These are phyloP conservation scores for Lutraria rhynchaena DNA, from an alignment of 1,140 invertebrate genomes.

Conservation along the genomic window DNA sequence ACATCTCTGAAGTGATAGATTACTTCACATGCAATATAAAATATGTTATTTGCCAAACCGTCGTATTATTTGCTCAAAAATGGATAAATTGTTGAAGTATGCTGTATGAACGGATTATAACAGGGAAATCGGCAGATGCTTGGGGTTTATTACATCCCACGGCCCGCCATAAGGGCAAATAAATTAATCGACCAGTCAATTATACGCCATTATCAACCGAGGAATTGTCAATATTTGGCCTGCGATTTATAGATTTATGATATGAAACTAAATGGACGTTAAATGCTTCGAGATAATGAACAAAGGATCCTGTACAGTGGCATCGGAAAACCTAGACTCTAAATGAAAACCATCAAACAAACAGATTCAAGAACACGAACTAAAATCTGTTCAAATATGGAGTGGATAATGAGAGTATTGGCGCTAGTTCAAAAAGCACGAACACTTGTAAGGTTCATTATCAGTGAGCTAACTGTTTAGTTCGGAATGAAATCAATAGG, in stretches of 20 bases:
- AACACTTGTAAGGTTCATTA: too few species aligned
- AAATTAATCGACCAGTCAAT: constrained; percentile 11
- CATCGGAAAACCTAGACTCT: constrained; percentile 3
- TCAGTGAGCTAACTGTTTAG: too few species aligned
- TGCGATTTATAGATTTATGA: constrained; percentile 30
- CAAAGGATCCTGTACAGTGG: not conserved
- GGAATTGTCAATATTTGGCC: constrained; percentile 13
- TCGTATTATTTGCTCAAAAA: constrained; percentile 4
- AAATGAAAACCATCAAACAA: constrained; percentile 16
- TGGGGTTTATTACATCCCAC: constrained; percentile 11
- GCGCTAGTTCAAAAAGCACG: too few species aligned
- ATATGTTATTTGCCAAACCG: not conserved
- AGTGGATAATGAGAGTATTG: too few species aligned
- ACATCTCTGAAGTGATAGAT: not conserved
- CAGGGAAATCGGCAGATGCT: constrained; percentile 18
- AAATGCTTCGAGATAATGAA: constrained; percentile 34
- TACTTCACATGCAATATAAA: too few species aligned
- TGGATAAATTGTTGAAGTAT: not conserved
- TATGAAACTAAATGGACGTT: constrained; percentile 38
- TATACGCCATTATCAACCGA: constrained; percentile 8
- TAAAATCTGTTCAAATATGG: too few species aligned
- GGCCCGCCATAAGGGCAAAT: constrained; percentile 1
- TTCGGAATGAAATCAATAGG: too few species aligned
- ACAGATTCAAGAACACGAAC: not conserved
- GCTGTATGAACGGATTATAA: constrained; percentile 1